These are phyloP conservation scores for Argyrosomus regius DNA, from an alignment of 2,797 vertebrate species.

Conservation along the genomic window DNA sequence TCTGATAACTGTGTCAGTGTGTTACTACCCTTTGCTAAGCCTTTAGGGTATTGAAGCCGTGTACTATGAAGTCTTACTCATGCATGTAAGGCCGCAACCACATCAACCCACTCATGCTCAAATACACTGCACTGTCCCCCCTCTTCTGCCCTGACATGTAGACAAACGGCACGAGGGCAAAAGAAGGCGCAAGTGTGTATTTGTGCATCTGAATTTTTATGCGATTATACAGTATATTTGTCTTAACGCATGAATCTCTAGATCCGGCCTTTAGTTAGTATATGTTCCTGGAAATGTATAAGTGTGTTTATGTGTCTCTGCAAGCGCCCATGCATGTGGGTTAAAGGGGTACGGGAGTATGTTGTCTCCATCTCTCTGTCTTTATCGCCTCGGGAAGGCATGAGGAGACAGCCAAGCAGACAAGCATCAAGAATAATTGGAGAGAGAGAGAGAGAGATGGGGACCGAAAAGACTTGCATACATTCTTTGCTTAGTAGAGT, in stretches of 20 bases:
- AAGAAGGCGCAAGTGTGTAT: not conserved
- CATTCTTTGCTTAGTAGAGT: constrained; percentile 26
- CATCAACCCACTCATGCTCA: constrained; percentile 72
- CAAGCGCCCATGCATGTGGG: not conserved
- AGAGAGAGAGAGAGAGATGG: not conserved
- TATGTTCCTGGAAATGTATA: not conserved
- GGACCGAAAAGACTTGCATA: constrained; percentile 10
- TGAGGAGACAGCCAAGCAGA: constrained; percentile 37
- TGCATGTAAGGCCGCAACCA: constrained; percentile 75
- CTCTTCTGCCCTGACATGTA: constrained; percentile 5
- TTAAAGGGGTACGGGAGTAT: not conserved
- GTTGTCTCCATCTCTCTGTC: constrained; percentile 13
- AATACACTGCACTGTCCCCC: constrained; percentile 16
- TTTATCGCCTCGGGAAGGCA: constrained; percentile 19
- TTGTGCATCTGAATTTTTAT: not conserved
- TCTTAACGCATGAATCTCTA: not conserved
- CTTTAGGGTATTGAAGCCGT: constrained; percentile 69
- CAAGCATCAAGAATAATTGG: constrained; percentile 48
- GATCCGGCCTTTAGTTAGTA: not conserved
- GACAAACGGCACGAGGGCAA: constrained; percentile 15
- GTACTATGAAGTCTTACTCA: constrained; percentile 78
- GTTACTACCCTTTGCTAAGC: constrained; percentile 64
- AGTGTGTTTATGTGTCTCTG: constrained; percentile 1
- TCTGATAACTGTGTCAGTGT: constrained; percentile 84
- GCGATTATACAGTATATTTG: constrained; percentile 11